Evolutionary conservation across 2,797 vertebrate species (phyloP), one percentile per base, ranked within the genome.

Genomic region (Intellagama lesueurii): DNA sequence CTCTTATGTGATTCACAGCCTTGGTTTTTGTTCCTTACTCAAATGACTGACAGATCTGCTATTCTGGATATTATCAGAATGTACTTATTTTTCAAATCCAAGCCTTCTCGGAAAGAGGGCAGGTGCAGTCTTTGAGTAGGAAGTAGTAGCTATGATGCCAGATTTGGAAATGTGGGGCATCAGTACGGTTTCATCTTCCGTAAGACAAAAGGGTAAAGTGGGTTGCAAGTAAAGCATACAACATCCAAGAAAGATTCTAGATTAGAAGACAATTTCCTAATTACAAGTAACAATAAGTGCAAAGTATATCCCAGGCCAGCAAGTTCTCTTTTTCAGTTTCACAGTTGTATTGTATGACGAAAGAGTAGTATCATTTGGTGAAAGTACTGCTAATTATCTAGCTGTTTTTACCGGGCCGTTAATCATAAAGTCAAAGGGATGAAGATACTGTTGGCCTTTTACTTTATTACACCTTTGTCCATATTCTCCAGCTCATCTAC

Each of bases 21-120:
- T 2, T 90, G 49, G 82, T 93, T 92, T 64, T 78, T 78, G 72
- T 91, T 88, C 89, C 73, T 86, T 81, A 88, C 68, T n/a, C 80
- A 0, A 77, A 85, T 89, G 5, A 83, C 73, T 47, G 16, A 68
- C 66, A 88, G 28, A 83, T 86, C 7, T 87, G 77, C 26, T 70
- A 73, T 82, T 26, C 40, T 17, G 3, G 88, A 52, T 91, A 83
- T 93, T 79, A 89, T 87, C 35, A 68, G 70, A 81, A 66, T 12
- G 7, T 30, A 19, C 2, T 75, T 17, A 16, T 0, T 93, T 85
- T 49, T 88, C 72, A 4, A 79, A 26, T 30, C 77, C 79, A 30
- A n/a, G 26, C 14, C 11, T 76, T 83, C 35, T 52, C 75, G 78
- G 70, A 82, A 87, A 75, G 88, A 89, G 87, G 86, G 47, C 87